phyloP scores from a whole-genome alignment of 2,113 vertebrate species.

The Heterotis niloticus region DNA sequence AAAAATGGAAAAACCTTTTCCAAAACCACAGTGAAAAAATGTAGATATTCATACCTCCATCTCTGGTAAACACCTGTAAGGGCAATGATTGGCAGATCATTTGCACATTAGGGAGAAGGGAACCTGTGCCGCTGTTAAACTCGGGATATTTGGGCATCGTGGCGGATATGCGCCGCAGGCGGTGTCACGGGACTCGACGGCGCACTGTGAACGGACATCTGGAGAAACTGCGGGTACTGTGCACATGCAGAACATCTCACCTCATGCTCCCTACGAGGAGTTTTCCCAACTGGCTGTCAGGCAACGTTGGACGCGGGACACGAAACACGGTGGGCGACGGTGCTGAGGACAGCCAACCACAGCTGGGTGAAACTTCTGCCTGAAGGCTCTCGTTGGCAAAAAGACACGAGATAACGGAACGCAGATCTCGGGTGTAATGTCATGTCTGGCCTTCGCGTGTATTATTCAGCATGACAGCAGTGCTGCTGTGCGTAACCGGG shows the following conservation, averaged over 20 bases:
- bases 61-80: slow-evolving; percentile 53
- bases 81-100: slow-evolving; percentile 49
- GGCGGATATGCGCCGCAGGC: background rate
- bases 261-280: background rate
- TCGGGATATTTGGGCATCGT: background rate
- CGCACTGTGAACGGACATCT: background rate
- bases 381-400: background rate
- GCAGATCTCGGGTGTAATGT: background rate
- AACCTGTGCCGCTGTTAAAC: background rate
- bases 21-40: no score
- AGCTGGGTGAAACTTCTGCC: background rate
- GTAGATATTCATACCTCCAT: slow-evolving; percentile 35
- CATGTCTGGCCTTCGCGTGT: background rate
- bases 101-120: background rate
- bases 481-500: no score
- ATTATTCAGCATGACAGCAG: no score
- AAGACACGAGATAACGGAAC: background rate
- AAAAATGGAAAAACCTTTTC: no score
- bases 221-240: background rate
- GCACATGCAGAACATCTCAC: background rate
- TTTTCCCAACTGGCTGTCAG: background rate
- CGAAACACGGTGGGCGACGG: background rate
- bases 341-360: background rate
- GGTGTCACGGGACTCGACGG: slow-evolving; percentile 2
- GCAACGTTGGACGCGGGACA: background rate